These are phyloP conservation scores for Phrynocephalus guinanensis DNA, from an alignment of 2,797 vertebrate species.

Conservation along the genomic window DNA sequence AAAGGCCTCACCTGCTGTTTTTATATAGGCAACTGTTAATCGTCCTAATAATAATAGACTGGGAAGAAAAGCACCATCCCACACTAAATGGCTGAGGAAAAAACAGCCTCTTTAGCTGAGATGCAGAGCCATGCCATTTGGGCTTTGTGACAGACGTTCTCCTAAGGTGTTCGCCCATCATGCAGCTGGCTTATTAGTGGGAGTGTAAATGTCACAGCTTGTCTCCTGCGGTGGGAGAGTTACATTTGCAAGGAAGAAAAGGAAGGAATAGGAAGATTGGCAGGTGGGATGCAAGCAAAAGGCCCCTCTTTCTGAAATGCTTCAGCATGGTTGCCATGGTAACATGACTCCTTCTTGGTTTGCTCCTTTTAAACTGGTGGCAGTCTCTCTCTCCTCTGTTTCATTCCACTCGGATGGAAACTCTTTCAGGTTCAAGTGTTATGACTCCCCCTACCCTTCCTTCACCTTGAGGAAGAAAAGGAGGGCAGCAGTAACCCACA, in stretches of 20 bases:
- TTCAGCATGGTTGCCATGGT: slow-evolving; percentile 70
- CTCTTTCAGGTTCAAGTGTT: slow-evolving; percentile 13
- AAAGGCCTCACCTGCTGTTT: slow-evolving; percentile 40
- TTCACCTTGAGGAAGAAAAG: background rate
- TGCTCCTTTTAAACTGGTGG: slow-evolving; percentile 61
- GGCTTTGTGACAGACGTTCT: slow-evolving; percentile 68
- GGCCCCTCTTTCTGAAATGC: slow-evolving; percentile 55
- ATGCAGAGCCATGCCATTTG: slow-evolving; percentile 31
- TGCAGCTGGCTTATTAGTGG: slow-evolving; percentile 76
- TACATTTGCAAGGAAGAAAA: slow-evolving; percentile 34
- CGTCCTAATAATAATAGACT: slow-evolving; percentile 24
- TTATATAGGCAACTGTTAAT: background rate
- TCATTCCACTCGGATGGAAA: slow-evolving; percentile 30
- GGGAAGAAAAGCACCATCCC: slow-evolving; percentile 35
- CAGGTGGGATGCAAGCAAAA: slow-evolving; percentile 73
- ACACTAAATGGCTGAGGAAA: slow-evolving; percentile 14
- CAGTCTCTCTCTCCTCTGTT: background rate
- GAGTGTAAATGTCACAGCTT: slow-evolving; percentile 77
- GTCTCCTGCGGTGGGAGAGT: slow-evolving; percentile 63
- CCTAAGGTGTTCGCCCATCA: slow-evolving; percentile 64
- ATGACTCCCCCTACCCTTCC: background rate
- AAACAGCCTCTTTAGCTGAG: slow-evolving; percentile 9
- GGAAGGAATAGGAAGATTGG: slow-evolving; percentile 66
- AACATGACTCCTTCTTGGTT: slow-evolving; percentile 56
- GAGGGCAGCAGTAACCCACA: background rate